Evolutionary conservation across 2,888 invertebrate genomes (phyloP), one percentile per base, ranked within the genome.

Genomic region (Beris chalybata): DNA sequence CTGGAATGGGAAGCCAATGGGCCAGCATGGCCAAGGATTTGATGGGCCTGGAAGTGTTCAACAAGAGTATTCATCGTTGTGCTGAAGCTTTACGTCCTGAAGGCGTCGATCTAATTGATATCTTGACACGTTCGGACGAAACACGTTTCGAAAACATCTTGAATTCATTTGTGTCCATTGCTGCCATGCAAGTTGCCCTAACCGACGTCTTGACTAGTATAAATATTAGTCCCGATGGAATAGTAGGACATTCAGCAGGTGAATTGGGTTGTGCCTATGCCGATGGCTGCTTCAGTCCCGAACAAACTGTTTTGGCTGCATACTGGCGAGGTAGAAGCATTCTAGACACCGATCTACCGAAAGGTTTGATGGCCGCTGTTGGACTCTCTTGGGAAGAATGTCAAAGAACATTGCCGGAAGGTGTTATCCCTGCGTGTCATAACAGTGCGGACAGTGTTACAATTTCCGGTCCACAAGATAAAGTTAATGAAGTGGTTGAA

Each of bases 1-100:
- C 96, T 55, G 99, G 99, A 68, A 98, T 99, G 98, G 98, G 98
- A 12, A 91, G 93, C 50, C 98, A 98, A 82, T 98, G 97, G 97
- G 86, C 92, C 56, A 95, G 94, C 74, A 98, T 98, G 97, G 97
- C 90, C 12, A 89, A 89, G 76, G 86, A 90, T 67, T 84, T 99
- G 72, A 89, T 97, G 88, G 82, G 84, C 70, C 83, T 98, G 70
- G 92, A 94, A 64, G 82, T 84, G 1, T 97, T 97, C 83, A 88
- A 87, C 70, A 85, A 87, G 64, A 90, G 93, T 67, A 87, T 98
- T 71, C 83, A 85, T 71, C 87, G 87, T 70, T 90, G 91, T 71
- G 89, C 92, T 5, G 88, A 88, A 56, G 87, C 89, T 12, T 83
- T 99, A 45, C 85, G 87, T 71, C 88, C 90, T 31, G 89, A 90